Evolutionary conservation across 1,140 invertebrate genomes (phyloP).

Genomic region (Cyclargus thomasi): DNA sequence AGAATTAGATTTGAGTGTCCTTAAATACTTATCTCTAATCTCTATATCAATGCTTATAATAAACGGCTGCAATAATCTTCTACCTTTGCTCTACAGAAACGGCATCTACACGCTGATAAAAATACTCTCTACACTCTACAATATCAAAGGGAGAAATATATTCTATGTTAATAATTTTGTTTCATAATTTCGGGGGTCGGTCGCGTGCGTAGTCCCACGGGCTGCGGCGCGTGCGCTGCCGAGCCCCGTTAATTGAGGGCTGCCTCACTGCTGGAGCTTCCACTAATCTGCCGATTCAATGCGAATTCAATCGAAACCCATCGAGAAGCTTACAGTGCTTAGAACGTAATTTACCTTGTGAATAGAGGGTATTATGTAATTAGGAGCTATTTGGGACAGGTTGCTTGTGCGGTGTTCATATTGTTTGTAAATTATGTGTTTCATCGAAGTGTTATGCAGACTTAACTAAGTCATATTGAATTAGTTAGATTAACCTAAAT

Average conservation of each 20-base stretch:
- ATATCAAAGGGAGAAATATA: conserved; percentile 23
- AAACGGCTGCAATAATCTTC: no score
- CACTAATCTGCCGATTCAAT: conserved; percentile 58
- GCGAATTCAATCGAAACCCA: conserved; percentile 53
- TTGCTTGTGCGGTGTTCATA: not conserved
- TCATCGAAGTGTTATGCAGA: not conserved
- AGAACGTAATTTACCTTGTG: conserved; percentile 8
- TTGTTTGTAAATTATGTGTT: not conserved
- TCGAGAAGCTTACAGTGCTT: conserved; percentile 21
- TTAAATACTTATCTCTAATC: no score
- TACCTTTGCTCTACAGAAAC: no score
- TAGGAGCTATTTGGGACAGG: not conserved
- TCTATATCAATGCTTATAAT: no score
- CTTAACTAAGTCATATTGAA: not conserved
- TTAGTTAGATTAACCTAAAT: no score
- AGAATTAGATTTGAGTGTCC: no score
- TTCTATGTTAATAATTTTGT: conserved; percentile 33
- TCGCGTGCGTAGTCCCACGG: conserved; percentile 60
- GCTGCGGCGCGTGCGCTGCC: conserved; percentile 53
- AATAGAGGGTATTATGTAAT: conserved; percentile 3
- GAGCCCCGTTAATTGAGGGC: conserved; percentile 51
- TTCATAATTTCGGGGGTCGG: conserved; percentile 55
- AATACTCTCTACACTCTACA: conserved; percentile 10
- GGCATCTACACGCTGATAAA: not conserved
- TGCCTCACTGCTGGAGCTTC: conserved; percentile 51